Percentiles rank a stretch among this genome's conserved stretches.
Evolutionary conservation across 2,888 invertebrate genomes (phyloP).

Genomic region (Chymomyza amoena): DNA sequence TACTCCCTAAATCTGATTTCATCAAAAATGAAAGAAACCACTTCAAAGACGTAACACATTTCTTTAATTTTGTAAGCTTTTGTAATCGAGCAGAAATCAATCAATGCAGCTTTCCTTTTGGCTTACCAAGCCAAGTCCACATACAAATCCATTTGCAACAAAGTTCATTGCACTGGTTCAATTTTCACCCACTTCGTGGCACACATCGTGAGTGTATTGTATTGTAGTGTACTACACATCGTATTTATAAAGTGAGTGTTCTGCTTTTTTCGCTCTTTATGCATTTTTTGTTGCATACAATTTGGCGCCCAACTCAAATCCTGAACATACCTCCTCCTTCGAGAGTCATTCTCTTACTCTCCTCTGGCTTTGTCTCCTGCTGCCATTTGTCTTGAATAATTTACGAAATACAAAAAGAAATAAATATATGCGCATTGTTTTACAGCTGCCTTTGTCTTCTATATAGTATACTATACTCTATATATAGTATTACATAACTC

Average conservation of each 20-base stretch:
- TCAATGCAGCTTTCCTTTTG: background rate
- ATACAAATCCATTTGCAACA: background rate
- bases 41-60: too few species aligned
- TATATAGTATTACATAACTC: conserved; percentile 38
- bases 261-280: background rate
- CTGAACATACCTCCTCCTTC: background rate
- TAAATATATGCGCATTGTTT: conserved; percentile 39
- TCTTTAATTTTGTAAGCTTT: too few species aligned
- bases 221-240: too few species aligned
- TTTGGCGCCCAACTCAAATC: background rate
- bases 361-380: conserved; percentile 24
- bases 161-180: background rate
- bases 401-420: conserved; percentile 48
- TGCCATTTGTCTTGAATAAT: conserved; percentile 59
- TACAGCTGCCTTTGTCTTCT: conserved; percentile 35
- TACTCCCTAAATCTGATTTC: too few species aligned
- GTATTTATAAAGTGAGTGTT: background rate
- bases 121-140: background rate
- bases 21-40: too few species aligned
- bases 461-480: conserved; percentile 24
- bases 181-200: background rate
- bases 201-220: background rate
- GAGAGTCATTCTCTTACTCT: background rate
- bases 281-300: background rate
- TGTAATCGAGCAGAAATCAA: background rate